Conservation (phyloP, 2,797 vertebrate genomes). For the Cirrhinus molitorella region DNA sequence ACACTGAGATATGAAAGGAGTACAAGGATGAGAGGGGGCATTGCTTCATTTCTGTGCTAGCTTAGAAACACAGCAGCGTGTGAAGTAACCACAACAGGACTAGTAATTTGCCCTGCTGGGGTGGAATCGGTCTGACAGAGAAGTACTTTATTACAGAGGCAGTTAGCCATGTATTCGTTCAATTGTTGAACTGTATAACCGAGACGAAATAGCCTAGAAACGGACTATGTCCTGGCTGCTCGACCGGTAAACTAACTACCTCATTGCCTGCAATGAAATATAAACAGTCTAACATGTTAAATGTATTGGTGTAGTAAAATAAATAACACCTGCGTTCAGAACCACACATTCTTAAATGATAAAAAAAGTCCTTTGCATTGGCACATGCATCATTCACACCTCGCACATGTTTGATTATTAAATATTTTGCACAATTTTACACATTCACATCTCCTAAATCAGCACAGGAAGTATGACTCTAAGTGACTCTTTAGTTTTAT, state of each 20-base stretch:
- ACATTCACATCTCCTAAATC: not conserved
- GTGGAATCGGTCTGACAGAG: conserved; percentile 32
- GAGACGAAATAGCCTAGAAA: conserved; percentile 7
- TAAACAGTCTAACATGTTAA: conserved; percentile 26
- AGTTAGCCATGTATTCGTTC: conserved; percentile 11
- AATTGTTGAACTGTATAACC: conserved; percentile 28
- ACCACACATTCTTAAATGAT: not conserved
- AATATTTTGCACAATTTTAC: not conserved
- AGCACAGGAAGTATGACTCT: not conserved
- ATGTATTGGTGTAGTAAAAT: not conserved
- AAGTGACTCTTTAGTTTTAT: not conserved
- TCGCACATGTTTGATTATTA: not conserved
- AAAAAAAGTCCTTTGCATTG: too few relatives aligned
- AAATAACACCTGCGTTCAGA: not conserved
- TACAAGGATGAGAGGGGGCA: conserved; percentile 6
- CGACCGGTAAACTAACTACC: not conserved
- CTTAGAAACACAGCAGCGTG: conserved; percentile 16
- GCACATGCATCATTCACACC: not conserved
- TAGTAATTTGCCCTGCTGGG: not conserved
- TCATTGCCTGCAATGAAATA: conserved; percentile 11
- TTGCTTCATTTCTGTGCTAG: conserved; percentile 16
- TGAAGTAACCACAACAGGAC: conserved; percentile 30
- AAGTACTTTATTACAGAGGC: conserved; percentile 7
- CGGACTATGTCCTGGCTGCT: not conserved
- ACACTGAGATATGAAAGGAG: not conserved